These are phyloP conservation scores for Galago senegalensis DNA, from an alignment of 2,797 vertebrate genomes.

Conservation along the genomic window DNA sequence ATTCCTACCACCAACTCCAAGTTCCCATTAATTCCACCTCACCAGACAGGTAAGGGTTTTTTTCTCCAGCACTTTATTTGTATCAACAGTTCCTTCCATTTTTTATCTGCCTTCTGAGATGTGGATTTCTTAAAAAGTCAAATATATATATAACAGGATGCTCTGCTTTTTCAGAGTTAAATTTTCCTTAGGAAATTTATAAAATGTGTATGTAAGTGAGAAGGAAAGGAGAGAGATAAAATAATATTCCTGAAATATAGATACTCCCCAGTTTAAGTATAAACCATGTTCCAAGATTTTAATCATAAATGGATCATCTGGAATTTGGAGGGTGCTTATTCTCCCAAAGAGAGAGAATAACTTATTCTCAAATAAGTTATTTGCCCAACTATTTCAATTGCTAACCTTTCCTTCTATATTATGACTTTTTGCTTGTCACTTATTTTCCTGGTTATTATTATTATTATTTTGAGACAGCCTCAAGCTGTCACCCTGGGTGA, in stretches of 20 bases:
- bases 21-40: neutral
- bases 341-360: neutral
- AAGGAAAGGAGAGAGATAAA: neutral
- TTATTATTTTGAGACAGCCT: no score
- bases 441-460: constrained; percentile 26
- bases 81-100: neutral
- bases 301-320: neutral
- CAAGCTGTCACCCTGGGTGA: no score
- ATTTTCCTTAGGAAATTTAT: constrained; percentile 19
- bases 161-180: neutral
- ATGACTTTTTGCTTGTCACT: neutral
- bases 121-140: neutral
- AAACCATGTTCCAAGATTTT: neutral
- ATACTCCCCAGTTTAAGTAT: neutral
- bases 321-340: neutral
- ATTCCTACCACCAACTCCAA: neutral
- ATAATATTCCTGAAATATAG: neutral
- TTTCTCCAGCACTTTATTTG: neutral
- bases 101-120: neutral
- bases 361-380: neutral
- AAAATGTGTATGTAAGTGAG: neutral
- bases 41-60: neutral
- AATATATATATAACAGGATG: neutral
- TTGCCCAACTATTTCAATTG: neutral
- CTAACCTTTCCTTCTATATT: neutral